Evolutionary conservation across 2,113 vertebrate species (phyloP).

Genomic region (Eulacestoma nigropectus): DNA sequence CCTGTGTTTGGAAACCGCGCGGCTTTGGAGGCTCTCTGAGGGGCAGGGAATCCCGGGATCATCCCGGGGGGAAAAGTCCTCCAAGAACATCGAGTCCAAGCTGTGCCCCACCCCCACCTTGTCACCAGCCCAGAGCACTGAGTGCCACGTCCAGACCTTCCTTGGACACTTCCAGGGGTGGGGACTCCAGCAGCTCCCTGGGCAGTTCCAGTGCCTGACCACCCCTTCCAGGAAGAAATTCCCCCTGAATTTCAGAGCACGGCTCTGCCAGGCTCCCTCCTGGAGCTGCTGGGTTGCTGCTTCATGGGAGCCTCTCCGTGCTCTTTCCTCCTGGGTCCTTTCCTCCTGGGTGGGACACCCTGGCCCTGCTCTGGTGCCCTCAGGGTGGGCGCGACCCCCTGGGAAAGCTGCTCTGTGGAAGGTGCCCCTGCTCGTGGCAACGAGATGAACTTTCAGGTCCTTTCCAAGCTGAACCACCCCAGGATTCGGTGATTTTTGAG

Average conservation of each 20-base stretch:
- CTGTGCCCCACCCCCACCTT: not conserved
- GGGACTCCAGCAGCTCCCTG: not conserved
- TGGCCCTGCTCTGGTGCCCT: accelerated
- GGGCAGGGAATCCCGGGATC: not conserved
- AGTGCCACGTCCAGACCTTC: not conserved
- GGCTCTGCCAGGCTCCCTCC: not conserved
- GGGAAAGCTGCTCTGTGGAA: not conserved
- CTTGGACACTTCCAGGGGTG: not conserved
- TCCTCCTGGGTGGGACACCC: not conserved
- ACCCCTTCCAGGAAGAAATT: not conserved
- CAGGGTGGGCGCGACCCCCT: not conserved
- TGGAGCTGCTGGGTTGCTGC: not conserved
- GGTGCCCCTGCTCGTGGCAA: not conserved
- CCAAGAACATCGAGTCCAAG: not conserved
- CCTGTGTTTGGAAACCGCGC: not conserved
- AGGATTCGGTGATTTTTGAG: not conserved
- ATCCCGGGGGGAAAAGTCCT: accelerated
- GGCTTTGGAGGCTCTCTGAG: not conserved
- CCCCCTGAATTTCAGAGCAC: not conserved
- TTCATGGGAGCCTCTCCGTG: not conserved
- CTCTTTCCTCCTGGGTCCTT: not conserved
- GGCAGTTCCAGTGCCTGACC: not conserved
- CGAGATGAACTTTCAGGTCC: not conserved
- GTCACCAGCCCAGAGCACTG: not conserved
- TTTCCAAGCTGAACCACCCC: not conserved